Conservation (phyloP, 2,113 vertebrate species). For the Xenopus tropicalis region UCB_Xtro_10.0 CM004451.2:85589001-85589500, state of each 20-base stretch:
- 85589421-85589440: no score
- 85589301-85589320: no score
- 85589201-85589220: constrained; percentile 50
- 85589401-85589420: no score
- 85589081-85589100: constrained; percentile 53
- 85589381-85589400: no score
- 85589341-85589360: no score
- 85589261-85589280: not conserved
- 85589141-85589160: constrained; percentile 49
- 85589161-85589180: constrained; percentile 54
- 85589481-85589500: no score
- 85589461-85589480: no score
- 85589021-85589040: constrained; percentile 45
- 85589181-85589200: constrained; percentile 56
- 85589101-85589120: constrained; percentile 57
- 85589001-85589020: constrained; percentile 54
- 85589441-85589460: no score
- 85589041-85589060: constrained; percentile 31
- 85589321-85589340: no score
- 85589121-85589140: constrained; percentile 59
- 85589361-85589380: no score
- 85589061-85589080: constrained; percentile 52
- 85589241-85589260: constrained; percentile 14
- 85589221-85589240: constrained; percentile 48
- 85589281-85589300: no score